Base-by-base conservation (phyloP, 1,140 invertebrate genomes). In the Drosophila orena region DNA sequence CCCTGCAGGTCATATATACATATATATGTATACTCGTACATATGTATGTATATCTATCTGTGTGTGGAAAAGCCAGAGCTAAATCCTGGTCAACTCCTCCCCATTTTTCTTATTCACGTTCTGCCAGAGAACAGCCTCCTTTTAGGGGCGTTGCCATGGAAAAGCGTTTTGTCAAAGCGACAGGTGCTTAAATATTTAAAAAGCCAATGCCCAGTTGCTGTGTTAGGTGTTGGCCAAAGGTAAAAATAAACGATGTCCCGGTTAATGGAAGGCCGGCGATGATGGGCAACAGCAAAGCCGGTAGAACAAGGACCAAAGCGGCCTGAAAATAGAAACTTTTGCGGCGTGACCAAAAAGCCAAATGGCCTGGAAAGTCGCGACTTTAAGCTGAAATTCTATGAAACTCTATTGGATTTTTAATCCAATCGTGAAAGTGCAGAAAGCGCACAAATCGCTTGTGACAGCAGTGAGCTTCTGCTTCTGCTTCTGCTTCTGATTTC, bases 131-230 rank as follows among this genome's bases (percentile, higher is more conserved):
- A 3, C 37, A 10, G 42, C 14, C 62, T 40, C 34, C 27, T 58
- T 44, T n/a, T 57, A 27, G 52, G 77, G 71, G 64, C 55, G 64
- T 80, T 70, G 54, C 61, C 69, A 52, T 46, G 42, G 38, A 55
- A 58, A 58, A 60, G 72, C 49, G 61, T 75, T 79, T 83, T 79
- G 77, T 79, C 75, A 78, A 72, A 57, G 71, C 49, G 44, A 38
- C 80, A 68, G 77, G 64, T 77, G 81, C 58, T 74, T 74, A 79
- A 79, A 83, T 77, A 77, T 77, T 83, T 52, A 81, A 68, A 77
- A 66, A 58, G 65, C 71, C 49, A 75, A 42, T 56, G 77, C 43
- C 52, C 69, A 57, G 70, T 30, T 55, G 62, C 60, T 47, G 30
- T 30, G 47, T 50, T 27, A 60, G 64, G 52, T 65, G 70, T 57